These are phyloP conservation scores for Rhamnusium bicolor DNA, from an alignment of 2,888 invertebrate species.

Conservation along the genomic window DNA sequence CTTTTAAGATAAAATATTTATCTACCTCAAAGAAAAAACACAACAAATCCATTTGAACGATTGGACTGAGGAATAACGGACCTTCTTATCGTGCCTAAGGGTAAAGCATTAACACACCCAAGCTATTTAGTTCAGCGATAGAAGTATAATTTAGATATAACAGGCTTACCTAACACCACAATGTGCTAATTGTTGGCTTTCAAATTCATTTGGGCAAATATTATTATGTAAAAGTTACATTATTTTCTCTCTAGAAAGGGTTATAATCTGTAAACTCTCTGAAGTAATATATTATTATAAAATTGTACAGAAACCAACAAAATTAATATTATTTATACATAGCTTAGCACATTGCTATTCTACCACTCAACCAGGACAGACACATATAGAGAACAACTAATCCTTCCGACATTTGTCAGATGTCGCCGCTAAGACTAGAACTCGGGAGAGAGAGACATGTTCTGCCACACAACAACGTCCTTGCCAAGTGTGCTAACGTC, in stretches of 20 bases:
- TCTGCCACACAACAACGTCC: too few species aligned
- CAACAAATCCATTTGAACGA: not conserved
- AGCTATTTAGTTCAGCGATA: not conserved
- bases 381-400: too few species aligned
- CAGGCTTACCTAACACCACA: not conserved
- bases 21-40: not conserved
- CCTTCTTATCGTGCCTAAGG: not conserved
- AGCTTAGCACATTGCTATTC: too few species aligned
- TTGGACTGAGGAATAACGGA: not conserved
- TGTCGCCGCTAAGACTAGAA: too few species aligned
- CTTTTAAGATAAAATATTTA: not conserved
- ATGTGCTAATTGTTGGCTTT: not conserved
- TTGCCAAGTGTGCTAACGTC: too few species aligned
- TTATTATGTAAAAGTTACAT: not conserved
- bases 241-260: not conserved
- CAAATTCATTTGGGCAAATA: not conserved
- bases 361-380: too few species aligned
- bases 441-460: too few species aligned
- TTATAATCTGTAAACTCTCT: too few species aligned
- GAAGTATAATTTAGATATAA: not conserved
- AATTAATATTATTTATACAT: too few species aligned
- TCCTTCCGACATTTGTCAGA: too few species aligned
- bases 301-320: too few species aligned
- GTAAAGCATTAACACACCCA: not conserved
- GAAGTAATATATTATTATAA: too few species aligned